Evolutionary conservation across 2,888 invertebrate species (phyloP).

Genomic region (Acholoe squamosa): DNA sequence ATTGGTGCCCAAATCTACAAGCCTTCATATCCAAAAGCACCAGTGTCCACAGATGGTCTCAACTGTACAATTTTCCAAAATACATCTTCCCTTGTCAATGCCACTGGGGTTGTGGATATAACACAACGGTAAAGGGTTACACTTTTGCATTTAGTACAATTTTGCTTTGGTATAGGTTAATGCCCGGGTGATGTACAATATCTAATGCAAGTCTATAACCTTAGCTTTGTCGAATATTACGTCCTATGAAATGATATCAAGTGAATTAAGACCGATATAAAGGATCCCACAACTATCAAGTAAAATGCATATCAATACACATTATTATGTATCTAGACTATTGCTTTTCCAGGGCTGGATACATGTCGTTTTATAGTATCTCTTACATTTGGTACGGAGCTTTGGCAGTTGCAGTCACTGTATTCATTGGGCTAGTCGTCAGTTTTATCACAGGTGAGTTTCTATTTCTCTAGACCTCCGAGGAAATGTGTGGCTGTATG

Average conservation of each 20-base stretch:
- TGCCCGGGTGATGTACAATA: too few relatives aligned
- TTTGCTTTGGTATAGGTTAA: too few relatives aligned
- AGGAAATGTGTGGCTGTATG: too few relatives aligned
- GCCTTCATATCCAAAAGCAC: conserved; percentile 64
- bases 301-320: too few relatives aligned
- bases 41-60: background rate
- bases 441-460: conserved; percentile 70
- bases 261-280: too few relatives aligned
- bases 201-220: too few relatives aligned
- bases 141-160: too few relatives aligned
- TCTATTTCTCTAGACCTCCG: too few relatives aligned
- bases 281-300: too few relatives aligned
- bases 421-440: conserved; percentile 68
- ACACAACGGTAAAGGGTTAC: background rate
- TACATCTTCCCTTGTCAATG: background rate
- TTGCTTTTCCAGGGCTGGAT: conserved; percentile 66
- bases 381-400: conserved; percentile 72
- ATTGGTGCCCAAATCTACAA: conserved; percentile 89
- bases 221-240: too few relatives aligned
- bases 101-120: background rate
- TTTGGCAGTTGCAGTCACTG: conserved; percentile 66
- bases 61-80: background rate
- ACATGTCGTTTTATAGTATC: conserved; percentile 68
- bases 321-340: background rate
- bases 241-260: too few relatives aligned